Evolutionary conservation across 2,113 vertebrate genomes (phyloP), one percentile per base, ranked within the genome.

Genomic region (Leucopsar rothschildi): DNA sequence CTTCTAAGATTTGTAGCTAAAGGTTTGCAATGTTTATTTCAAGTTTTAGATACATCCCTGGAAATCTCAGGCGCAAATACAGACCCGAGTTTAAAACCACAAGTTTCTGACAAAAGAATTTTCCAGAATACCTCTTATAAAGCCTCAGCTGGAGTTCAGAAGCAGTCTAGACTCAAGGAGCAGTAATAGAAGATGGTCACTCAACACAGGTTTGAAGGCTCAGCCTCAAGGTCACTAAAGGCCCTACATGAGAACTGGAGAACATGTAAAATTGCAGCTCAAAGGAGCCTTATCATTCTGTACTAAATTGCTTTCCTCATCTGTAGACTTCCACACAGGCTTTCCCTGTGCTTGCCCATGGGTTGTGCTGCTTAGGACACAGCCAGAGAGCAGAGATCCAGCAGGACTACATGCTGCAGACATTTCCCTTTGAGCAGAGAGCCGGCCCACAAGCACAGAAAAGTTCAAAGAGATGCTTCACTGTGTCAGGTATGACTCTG

Each of bases 401-500:
- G 42, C 59, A 92, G 75, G 47, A 53, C 33, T 29, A 73, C 39
- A 27, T 44, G 53, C 66, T 87, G 63, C 27, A 80, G 59, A 39
- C 1, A 1, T 55, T 47, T 65, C 21, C 52, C 90, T 59, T 35
- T 4, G 5, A 93, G 47, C 60, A 83, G 47, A 56, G 33, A 81
- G 39, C 33, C 55, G 28, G 45, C 45, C 29, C 45, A 73, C 39
- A 10, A 22, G 47, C 4, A 17, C 33, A 63, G 22, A 23, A 80
- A 45, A 7, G 20, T 35, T 70, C 68, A 82, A 73, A 91, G n/a
- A 45, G 50, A 86, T 49, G 29, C 16, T 35, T 80, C 57, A 57
- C 8, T 1, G 1, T 10, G 24, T 49, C 53, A 73, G 39, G 25
- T 33, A 59, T 1, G 2, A 69, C 2, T 5, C 45, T 15, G 2